Evolutionary conservation across 1,140 invertebrate genomes (phyloP).

Genomic region (Phymastichus coffea): DNA sequence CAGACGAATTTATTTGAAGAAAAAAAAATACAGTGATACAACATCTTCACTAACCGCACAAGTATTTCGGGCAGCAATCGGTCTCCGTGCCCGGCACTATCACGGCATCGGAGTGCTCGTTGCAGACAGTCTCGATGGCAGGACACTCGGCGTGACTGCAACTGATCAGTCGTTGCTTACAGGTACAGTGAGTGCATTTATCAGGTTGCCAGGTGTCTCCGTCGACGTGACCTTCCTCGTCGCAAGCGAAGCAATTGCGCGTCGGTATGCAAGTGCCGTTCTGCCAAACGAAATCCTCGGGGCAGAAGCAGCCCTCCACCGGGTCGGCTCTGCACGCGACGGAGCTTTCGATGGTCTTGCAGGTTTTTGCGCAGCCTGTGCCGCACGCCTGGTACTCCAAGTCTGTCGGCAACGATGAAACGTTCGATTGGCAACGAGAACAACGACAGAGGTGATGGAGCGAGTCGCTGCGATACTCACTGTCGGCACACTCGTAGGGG

Average conservation of each 20-base stretch:
- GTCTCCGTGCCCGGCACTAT: slow-evolving; percentile 56
- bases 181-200: slow-evolving; percentile 75
- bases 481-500: slow-evolving; percentile 59
- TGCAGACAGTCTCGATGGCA: slow-evolving; percentile 60
- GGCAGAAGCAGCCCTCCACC: slow-evolving; percentile 83
- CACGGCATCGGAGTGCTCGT: slow-evolving; percentile 56
- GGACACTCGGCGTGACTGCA: slow-evolving; percentile 65
- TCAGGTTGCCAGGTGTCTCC: slow-evolving; percentile 67
- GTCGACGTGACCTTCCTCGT: slow-evolving; percentile 63
- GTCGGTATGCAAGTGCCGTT: slow-evolving; percentile 49
- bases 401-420: slow-evolving; percentile 41
- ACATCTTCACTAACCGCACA: slow-evolving; percentile 60
- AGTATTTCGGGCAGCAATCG: slow-evolving; percentile 69
- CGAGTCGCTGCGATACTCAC: slow-evolving; percentile 32
- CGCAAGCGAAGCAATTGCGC: slow-evolving; percentile 64
- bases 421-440: slow-evolving; percentile 1
- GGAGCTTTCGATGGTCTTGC: slow-evolving; percentile 57
- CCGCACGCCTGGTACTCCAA: slow-evolving; percentile 69
- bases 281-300: slow-evolving; percentile 62
- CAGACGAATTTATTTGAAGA: not conserved
- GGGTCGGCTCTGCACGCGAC: slow-evolving; percentile 54
- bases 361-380: slow-evolving; percentile 69
- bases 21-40: not conserved
- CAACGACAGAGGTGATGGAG: not conserved
- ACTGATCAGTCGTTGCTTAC: slow-evolving; percentile 57